Conservation (phyloP, 2,797 vertebrate genomes). For the Alosa sapidissima region DNA sequence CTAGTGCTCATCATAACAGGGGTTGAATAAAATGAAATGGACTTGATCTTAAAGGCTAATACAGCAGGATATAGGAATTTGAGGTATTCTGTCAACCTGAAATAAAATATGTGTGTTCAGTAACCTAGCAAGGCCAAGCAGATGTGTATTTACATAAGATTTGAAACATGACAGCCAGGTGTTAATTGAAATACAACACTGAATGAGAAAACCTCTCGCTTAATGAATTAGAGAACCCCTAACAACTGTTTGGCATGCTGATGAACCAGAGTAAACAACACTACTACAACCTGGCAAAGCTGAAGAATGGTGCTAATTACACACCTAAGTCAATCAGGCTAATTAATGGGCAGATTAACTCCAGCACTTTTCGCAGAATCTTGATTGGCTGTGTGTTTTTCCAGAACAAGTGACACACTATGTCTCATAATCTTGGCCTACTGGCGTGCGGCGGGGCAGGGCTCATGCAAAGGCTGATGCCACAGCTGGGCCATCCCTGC, state of each 20-base stretch:
- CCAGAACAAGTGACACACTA: background rate
- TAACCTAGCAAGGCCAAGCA: background rate
- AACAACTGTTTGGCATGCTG: background rate
- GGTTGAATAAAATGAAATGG: background rate
- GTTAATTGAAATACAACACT: slow-evolving; percentile 14
- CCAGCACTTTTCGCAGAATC: slow-evolving; percentile 26
- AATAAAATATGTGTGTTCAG: background rate
- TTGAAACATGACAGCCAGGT: slow-evolving; percentile 6
- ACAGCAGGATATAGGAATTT: background rate
- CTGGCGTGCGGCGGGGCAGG: background rate
- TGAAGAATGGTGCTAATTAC: slow-evolving; percentile 66
- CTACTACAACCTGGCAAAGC: background rate
- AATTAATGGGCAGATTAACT: slow-evolving; percentile 73
- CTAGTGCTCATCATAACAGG: background rate
- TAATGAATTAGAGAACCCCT: background rate
- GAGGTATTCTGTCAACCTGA: background rate
- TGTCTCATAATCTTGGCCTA: background rate
- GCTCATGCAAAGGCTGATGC: background rate
- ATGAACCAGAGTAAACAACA: background rate
- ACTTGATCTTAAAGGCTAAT: background rate
- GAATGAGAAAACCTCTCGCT: background rate
- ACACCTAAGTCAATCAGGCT: slow-evolving; percentile 75
- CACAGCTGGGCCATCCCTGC: background rate
- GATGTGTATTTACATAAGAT: slow-evolving; percentile 1
- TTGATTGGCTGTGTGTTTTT: slow-evolving; percentile 16